Conservation (phyloP, 1,140 invertebrate species). For the Drusus annulatus region DNA sequence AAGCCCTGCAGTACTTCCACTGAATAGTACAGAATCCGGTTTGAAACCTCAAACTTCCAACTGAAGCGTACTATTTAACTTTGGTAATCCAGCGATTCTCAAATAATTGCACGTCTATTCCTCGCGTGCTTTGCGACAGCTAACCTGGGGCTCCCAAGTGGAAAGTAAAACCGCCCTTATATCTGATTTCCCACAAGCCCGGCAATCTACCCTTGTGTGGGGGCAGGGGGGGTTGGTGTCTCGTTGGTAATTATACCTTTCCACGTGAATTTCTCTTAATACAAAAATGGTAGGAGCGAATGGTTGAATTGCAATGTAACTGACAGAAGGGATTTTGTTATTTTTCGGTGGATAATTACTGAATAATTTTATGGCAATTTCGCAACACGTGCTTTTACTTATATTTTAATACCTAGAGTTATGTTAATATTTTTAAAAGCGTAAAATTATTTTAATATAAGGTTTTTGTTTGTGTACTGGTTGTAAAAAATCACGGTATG, state of each 20-base stretch:
- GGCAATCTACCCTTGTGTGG: neutral
- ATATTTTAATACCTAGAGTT: too few species aligned
- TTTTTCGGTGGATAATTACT: neutral
- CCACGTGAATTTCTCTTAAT: neutral
- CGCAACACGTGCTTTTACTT: too few species aligned
- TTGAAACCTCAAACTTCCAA: too few species aligned
- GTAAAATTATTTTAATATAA: too few species aligned
- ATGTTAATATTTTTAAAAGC: too few species aligned
- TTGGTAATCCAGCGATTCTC: neutral
- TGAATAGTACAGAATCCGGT: too few species aligned
- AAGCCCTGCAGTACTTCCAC: too few species aligned
- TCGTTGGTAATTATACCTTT: neutral
- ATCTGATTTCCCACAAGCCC: conserved; percentile 7
- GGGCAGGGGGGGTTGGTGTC: neutral
- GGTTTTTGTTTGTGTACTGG: too few species aligned
- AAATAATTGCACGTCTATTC: neutral
- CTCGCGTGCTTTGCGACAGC: neutral
- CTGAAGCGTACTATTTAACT: too few species aligned
- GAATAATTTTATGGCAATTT: neutral
- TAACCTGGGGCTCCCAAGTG: neutral
- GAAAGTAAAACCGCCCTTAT: conserved; percentile 5
- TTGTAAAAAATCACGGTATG: too few species aligned
- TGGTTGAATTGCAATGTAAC: neutral
- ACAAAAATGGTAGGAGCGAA: neutral
- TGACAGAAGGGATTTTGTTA: neutral